Evolutionary conservation across 1,140 invertebrate species (phyloP), one percentile per base, ranked within the genome.

Genomic region (Mamestra configurata): DNA sequence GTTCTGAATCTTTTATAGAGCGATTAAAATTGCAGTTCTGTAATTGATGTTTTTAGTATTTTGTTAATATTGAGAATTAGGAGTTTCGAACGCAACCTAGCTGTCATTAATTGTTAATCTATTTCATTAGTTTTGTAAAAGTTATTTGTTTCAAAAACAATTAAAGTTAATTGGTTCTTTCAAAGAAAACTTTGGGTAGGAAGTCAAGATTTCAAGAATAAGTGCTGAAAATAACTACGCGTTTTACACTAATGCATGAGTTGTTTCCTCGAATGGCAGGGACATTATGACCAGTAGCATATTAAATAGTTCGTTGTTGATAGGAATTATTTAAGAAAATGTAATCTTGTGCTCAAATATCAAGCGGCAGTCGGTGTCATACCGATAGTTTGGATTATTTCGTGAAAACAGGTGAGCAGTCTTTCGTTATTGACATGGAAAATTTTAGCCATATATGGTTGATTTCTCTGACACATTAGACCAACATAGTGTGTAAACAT

Each of bases 241-340:
- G 22, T 24, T 57, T 13, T 27, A 24, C 22, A n/a, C 15, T 15
- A 40, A 15, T 11, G n/a, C 46, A 40, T 8, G 15, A n/a, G 37
- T 75, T 40, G 2, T n/a, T 59, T 53, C n/a, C 15, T 27, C 68
- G 59, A 57, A 75, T 57, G 53, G 20, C 53, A 20, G 13, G 37
- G 20, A 59, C 20, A 20, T 43, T 59, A 75, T 46, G 71, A 59
- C 71, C 71, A 75, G 71, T 75, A 75, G 71, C 71, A 35, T 75
- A 73, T 31, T 35, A 37, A 31, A 75, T 13, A 22, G 55, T 11
- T 59, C 18, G 71, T 59, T 59, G 53, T 75, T 59, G 22, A 59
- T 43, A 71, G 46, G 53, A 53, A 40, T 43, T 66, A n/a, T 53
- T 4, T 31, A 43, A 20, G 53, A 59, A 72, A 75, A 75, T 75